phyloP scores from a whole-genome alignment of 2,888 invertebrate species.

The Lacanobia wlatinum region DNA sequence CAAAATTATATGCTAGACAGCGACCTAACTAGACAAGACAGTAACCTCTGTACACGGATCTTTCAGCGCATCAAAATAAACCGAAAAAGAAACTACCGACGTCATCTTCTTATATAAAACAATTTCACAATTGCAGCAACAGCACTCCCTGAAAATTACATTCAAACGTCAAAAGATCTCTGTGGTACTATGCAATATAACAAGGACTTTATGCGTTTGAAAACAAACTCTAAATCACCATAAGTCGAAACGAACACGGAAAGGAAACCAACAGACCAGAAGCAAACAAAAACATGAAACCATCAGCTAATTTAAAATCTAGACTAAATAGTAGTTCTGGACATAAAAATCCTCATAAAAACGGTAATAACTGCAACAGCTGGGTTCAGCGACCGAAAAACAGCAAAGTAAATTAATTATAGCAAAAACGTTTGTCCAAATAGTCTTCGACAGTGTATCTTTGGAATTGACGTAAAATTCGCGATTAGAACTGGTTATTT shows the following conservation, averaged over 20 bases:
- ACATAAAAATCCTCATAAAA: slow-evolving; percentile 56
- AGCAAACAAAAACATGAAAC: slow-evolving; percentile 46
- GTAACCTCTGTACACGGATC: no score
- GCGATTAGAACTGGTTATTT: slow-evolving; percentile 55
- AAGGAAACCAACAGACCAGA: slow-evolving; percentile 41
- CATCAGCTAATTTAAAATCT: slow-evolving; percentile 44
- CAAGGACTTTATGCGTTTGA: background rate
- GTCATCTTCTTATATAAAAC: background rate
- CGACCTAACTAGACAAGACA: background rate
- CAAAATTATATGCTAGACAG: background rate
- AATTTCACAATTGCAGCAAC: background rate
- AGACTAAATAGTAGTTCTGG: slow-evolving; percentile 38
- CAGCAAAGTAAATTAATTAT: slow-evolving; percentile 53
- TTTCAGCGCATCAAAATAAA: background rate
- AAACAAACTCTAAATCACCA: slow-evolving; percentile 35
- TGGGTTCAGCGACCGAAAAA: slow-evolving; percentile 61
- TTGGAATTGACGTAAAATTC: slow-evolving; percentile 44
- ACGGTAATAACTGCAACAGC: slow-evolving; percentile 48
- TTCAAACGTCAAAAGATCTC: background rate
- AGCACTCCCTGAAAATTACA: background rate
- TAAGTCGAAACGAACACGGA: slow-evolving; percentile 22
- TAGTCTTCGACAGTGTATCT: slow-evolving; percentile 34
- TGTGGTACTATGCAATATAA: background rate
- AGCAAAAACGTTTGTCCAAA: slow-evolving; percentile 53
- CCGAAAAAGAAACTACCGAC: no score